Percentiles rank a stretch among this genome's conserved stretches.
Conservation (phyloP, 1,140 invertebrate species). For the Drosophila yakuba region DNA sequence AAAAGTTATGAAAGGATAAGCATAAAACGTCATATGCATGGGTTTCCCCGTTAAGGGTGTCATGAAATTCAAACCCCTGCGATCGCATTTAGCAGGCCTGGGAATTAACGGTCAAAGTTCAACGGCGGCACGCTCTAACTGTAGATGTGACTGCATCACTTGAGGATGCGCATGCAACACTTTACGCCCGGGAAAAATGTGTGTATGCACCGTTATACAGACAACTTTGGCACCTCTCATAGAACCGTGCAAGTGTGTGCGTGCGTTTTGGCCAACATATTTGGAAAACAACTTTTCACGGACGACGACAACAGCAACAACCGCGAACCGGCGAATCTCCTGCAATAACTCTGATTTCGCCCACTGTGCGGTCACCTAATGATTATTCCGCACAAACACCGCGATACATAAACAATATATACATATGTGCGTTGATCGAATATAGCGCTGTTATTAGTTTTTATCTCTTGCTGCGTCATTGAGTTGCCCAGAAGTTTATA, state of each 20-base stretch:
- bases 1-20: too few relatives aligned
- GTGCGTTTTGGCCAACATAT: neutral
- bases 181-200: slow-evolving; percentile 28
- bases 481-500: slow-evolving; percentile 13
- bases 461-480: slow-evolving; percentile 34
- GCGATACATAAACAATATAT: slow-evolving; percentile 11
- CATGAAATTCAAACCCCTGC: neutral
- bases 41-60: neutral
- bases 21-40: too few relatives aligned
- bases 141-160: slow-evolving; percentile 15
- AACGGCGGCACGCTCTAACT: slow-evolving; percentile 6
- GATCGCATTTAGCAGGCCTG: neutral
- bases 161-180: slow-evolving; percentile 38
- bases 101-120: slow-evolving; percentile 7
- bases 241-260: neutral
- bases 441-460: slow-evolving; percentile 12
- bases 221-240: slow-evolving; percentile 19
- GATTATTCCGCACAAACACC: slow-evolving; percentile 19
- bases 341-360: neutral
- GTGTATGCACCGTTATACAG: slow-evolving; percentile 47
- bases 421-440: too few relatives aligned
- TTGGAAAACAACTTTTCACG: neutral
- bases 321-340: slow-evolving; percentile 10
- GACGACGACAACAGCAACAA: neutral
- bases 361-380: slow-evolving; percentile 29